A percentile compares a stretch with the other conserved stretches of the same genome.
Evolutionary conservation across 2,888 invertebrate genomes (phyloP).

Genomic region (Ganaspis brasiliensis): DNA sequence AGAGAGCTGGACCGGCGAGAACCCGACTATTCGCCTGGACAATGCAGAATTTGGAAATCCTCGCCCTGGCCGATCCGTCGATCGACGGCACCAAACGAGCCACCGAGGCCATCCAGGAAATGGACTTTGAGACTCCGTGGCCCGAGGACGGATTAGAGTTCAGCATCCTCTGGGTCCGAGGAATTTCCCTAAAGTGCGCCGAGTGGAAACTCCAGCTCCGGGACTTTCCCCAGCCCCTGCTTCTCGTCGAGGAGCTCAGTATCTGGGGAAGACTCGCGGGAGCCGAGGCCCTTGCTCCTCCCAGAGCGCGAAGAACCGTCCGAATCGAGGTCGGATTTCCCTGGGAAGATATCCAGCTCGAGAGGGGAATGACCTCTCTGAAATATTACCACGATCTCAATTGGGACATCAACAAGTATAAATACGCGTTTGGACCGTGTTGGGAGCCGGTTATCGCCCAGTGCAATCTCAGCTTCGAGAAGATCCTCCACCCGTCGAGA

Average conservation of each 20-base stretch:
- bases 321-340: conserved; percentile 91
- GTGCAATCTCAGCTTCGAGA: conserved; percentile 93
- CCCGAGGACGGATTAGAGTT: conserved; percentile 95
- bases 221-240: conserved; percentile 97
- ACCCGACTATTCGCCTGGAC: conserved; percentile 93
- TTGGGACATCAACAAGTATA: conserved; percentile 93
- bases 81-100: conserved; percentile 92
- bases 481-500: conserved; percentile 91
- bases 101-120: conserved; percentile 87
- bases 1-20: conserved; percentile 83
- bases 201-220: conserved; percentile 94
- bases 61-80: conserved; percentile 92
- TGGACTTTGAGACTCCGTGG: conserved; percentile 95
- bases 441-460: conserved; percentile 99
- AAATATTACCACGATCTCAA: conserved; percentile 99
- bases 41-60: conserved; percentile 87
- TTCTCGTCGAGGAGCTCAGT: conserved; percentile 91
- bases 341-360: conserved; percentile 91
- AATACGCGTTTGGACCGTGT: conserved; percentile 98
- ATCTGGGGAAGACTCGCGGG: conserved; percentile 95
- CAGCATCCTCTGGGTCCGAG: conserved; percentile 95
- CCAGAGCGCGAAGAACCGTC: conserved; percentile 89
- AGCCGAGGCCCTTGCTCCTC: conserved; percentile 92
- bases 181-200: conserved; percentile 89
- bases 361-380: conserved; percentile 95